These are phyloP conservation scores for Orthochromis malagaraziensis DNA, from an alignment of 2,113 vertebrate genomes.

Conservation along the genomic window DNA sequence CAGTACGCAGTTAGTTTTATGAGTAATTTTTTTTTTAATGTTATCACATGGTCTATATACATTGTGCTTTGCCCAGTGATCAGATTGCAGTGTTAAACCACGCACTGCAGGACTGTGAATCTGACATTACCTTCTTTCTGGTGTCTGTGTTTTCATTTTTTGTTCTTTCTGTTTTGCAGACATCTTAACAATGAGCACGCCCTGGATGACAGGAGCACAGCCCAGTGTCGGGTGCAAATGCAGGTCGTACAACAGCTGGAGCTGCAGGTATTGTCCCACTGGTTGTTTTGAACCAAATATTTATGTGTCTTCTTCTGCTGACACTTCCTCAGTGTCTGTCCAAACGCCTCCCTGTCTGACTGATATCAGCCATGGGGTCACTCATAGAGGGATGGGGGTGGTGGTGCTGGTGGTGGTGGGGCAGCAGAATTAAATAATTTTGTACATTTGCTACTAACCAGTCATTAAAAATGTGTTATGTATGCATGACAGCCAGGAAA, in stretches of 20 bases:
- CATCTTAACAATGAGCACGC: slow-evolving; percentile 99
- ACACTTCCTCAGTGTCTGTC: slow-evolving; percentile 23
- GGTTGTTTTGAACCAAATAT: slow-evolving; percentile 51
- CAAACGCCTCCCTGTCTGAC: not conserved
- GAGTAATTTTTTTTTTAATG: not conserved
- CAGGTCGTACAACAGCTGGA: slow-evolving; percentile 99
- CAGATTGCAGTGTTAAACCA: not conserved
- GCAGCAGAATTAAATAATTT: slow-evolving; percentile 83
- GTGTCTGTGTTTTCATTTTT: not conserved
- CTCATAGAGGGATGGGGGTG: not conserved
- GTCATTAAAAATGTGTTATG: slow-evolving; percentile 93
- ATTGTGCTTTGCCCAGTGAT: not conserved
- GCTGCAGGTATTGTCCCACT: slow-evolving; percentile 85
- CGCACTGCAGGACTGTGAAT: not conserved
- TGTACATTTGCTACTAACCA: slow-evolving; percentile 89
- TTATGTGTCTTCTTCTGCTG: slow-evolving; percentile 33
- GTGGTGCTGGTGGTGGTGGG: slow-evolving; percentile 1
- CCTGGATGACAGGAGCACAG: slow-evolving; percentile 99
- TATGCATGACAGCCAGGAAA: slow-evolving; percentile 88
- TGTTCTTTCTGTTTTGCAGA: slow-evolving; percentile 75
- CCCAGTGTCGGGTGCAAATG: slow-evolving; percentile 99
- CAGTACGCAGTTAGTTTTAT: not conserved
- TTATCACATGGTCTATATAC: not conserved
- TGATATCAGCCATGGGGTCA: slow-evolving; percentile 52
- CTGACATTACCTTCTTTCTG: not conserved